Evolutionary conservation across 2,888 invertebrate species (phyloP).

Genomic region (Herminia tarsipennalis): DNA sequence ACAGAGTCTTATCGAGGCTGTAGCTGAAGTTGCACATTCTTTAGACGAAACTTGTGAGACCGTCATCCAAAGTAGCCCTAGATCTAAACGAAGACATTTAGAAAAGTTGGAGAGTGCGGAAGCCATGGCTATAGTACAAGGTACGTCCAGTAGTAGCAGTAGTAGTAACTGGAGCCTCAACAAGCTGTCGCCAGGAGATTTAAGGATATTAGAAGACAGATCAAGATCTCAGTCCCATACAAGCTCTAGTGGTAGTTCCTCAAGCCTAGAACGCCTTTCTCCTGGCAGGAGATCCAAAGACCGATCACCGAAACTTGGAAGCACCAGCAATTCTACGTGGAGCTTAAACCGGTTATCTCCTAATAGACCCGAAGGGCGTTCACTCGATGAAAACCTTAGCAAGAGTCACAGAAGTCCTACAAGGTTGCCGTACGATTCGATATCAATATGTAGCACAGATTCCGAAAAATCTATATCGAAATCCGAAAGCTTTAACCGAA

Average conservation of each 20-base stretch:
- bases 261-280: conserved; percentile 79
- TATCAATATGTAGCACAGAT: conserved; percentile 81
- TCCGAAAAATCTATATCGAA: conserved; percentile 83
- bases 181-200: conserved; percentile 80
- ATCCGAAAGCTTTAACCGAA: conserved; percentile 81
- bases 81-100: conserved; percentile 79
- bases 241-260: conserved; percentile 82
- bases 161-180: conserved; percentile 84
- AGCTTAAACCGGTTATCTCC: conserved; percentile 80
- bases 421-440: conserved; percentile 77
- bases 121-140: conserved; percentile 76
- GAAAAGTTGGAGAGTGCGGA: conserved; percentile 81
- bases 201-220: conserved; percentile 77
- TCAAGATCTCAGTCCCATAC: conserved; percentile 81
- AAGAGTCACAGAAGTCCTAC: conserved; percentile 81
- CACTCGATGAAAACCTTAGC: conserved; percentile 76
- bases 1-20: conserved; percentile 87
- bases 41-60: conserved; percentile 89
- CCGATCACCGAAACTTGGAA: conserved; percentile 80
- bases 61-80: conserved; percentile 87
- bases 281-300: conserved; percentile 82
- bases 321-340: conserved; percentile 82
- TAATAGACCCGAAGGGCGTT: conserved; percentile 79
- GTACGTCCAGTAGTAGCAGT: conserved; percentile 80
- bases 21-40: conserved; percentile 88